Evolutionary conservation across 2,797 vertebrate species (phyloP).

Genomic region (Champsocephalus gunnari): DNA sequence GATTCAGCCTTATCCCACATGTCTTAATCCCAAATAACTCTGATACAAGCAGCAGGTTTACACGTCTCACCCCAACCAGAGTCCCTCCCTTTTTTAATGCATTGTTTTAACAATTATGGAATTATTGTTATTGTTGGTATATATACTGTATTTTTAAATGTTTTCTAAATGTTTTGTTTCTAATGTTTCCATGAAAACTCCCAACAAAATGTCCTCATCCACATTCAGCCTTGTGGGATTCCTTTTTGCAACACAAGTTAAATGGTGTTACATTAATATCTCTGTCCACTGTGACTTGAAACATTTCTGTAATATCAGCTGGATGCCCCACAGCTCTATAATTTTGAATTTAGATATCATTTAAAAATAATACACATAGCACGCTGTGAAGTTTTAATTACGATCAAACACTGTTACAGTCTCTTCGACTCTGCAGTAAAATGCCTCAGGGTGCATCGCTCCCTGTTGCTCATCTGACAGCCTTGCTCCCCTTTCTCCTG

Average conservation of each 20-base stretch:
- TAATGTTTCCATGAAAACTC: too few species aligned
- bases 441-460: conserved; percentile 4
- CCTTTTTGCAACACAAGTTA: too few species aligned
- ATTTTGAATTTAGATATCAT: conserved; percentile 21
- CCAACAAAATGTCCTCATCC: too few species aligned
- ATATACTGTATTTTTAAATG: too few species aligned
- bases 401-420: background rate
- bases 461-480: conserved; percentile 43
- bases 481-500: conserved; percentile 5
- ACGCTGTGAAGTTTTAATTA: conserved; percentile 21
- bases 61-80: conserved; percentile 57
- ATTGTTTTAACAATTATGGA: too few species aligned
- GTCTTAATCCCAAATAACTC: conserved; percentile 83
- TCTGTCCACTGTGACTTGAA: background rate
- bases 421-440: background rate
- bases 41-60: conserved; percentile 78
- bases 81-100: background rate
- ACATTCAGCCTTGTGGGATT: too few species aligned
- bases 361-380: conserved; percentile 20
- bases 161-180: too few species aligned
- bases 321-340: background rate
- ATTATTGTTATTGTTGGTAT: too few species aligned
- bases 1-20: conserved; percentile 76
- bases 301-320: conserved; percentile 35
- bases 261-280: background rate